Evolutionary conservation across 64 coral and sea anemone species (phyloP).

Genomic region (Cladopsammia gracilis): DNA sequence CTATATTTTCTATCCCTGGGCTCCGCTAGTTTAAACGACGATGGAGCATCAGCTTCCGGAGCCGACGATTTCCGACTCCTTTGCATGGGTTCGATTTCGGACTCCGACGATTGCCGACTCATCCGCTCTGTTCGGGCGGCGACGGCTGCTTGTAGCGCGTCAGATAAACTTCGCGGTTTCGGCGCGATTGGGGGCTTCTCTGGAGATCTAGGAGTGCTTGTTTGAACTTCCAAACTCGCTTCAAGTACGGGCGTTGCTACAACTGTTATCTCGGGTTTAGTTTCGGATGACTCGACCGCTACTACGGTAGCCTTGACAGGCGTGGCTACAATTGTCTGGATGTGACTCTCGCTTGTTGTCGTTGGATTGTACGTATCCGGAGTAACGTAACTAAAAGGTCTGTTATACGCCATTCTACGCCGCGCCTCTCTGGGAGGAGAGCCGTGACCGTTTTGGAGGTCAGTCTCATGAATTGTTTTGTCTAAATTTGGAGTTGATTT

Average conservation of each 20-base stretch:
- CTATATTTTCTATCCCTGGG: slow-evolving; percentile 40
- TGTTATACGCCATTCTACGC: not conserved
- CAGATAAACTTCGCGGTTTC: slow-evolving; percentile 62
- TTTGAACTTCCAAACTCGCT: not conserved
- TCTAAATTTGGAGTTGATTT: slow-evolving; percentile 42
- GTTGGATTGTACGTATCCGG: not conserved
- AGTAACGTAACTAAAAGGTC: slow-evolving; percentile 19
- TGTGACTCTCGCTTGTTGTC: not conserved
- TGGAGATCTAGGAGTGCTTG: not conserved
- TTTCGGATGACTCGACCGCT: not conserved
- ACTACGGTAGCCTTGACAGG: slow-evolving; percentile 27
- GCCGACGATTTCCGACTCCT: slow-evolving; percentile 19
- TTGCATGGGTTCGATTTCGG: not conserved
- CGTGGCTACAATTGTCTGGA: slow-evolving; percentile 37
- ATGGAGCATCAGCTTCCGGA: not conserved
- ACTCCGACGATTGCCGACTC: slow-evolving; percentile 1
- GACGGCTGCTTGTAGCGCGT: slow-evolving; percentile 83
- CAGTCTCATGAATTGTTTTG: not conserved
- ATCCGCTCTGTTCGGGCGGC: slow-evolving; percentile 70
- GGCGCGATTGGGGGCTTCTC: slow-evolving; percentile 37
- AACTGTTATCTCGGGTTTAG: slow-evolving; percentile 3
- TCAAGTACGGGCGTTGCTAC: slow-evolving; percentile 35
- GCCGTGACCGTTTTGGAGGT: not conserved
- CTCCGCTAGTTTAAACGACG: not conserved
- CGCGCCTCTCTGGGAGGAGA: not conserved